phyloP scores from a whole-genome alignment of 1,140 invertebrate species.

The Drosophila guanche region DNA sequence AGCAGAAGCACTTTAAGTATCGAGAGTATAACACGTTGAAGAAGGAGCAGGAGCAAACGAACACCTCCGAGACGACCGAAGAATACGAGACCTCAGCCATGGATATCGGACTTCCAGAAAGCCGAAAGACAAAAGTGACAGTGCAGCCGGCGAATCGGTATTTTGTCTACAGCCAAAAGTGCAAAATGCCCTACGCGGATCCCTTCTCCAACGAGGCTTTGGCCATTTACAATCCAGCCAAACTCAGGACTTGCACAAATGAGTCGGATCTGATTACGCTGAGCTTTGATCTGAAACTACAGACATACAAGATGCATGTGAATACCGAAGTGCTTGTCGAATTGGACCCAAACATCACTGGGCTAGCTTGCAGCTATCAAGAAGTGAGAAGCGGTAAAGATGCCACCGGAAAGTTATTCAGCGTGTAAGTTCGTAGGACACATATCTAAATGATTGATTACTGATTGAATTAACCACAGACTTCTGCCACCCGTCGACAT shows the following conservation, averaged over 20 bases:
- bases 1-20: too few species aligned
- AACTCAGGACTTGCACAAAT: conserved; percentile 20
- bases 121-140: neutral
- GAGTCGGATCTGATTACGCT: conserved; percentile 18
- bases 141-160: conserved; percentile 10
- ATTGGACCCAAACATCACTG: neutral
- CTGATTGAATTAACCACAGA: neutral
- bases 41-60: too few species aligned
- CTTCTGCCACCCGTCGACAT: neutral
- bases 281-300: conserved; percentile 4
- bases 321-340: neutral
- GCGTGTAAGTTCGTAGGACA: conserved; percentile 12
- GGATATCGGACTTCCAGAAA: neutral
- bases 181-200: conserved; percentile 47
- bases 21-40: too few species aligned
- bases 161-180: conserved; percentile 46
- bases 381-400: conserved; percentile 1
- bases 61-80: too few species aligned
- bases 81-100: too few species aligned
- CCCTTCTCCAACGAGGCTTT: conserved; percentile 19
- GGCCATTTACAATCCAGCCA: conserved; percentile 6
- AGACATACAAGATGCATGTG: conserved; percentile 21
- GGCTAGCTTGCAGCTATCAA: conserved; percentile 22
- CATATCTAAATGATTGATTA: too few species aligned
- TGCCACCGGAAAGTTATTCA: neutral